These are phyloP conservation scores for Romanogobio albipinnatus DNA, from an alignment of 2,113 vertebrate genomes.

Conservation along the genomic window DNA sequence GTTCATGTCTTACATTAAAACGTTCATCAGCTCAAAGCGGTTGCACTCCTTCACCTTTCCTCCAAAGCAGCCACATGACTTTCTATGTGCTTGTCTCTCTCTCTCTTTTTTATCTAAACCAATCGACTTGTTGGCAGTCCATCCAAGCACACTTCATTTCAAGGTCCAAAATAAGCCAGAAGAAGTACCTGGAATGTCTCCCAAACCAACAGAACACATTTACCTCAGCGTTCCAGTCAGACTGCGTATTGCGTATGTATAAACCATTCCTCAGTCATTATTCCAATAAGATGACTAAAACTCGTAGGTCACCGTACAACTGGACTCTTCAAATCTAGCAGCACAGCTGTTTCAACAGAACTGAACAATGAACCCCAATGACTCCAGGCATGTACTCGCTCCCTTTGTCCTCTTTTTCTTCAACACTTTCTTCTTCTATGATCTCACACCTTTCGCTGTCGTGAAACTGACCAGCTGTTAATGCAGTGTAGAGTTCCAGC, in stretches of 20 bases:
- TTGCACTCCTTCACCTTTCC: not conserved
- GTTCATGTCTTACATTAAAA: not conserved
- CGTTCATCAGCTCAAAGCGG: not conserved
- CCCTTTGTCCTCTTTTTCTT: constrained; percentile 5
- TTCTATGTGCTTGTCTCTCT: not conserved
- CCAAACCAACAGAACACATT: constrained; percentile 36
- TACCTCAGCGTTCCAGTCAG: not conserved
- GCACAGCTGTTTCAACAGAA: constrained; percentile 55
- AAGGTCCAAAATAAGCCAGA: constrained; percentile 8
- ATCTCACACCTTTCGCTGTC: not conserved
- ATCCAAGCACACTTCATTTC: not conserved
- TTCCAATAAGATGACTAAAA: not conserved
- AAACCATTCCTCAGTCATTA: not conserved
- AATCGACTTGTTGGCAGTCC: not conserved
- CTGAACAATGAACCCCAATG: constrained; percentile 39
- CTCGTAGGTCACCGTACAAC: not conserved
- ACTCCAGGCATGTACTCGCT: constrained; percentile 14
- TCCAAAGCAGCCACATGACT: not conserved
- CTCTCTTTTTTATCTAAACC: not conserved
- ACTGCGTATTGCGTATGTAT: constrained; percentile 1
- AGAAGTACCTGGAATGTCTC: constrained; percentile 27
- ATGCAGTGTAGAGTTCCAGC: not conserved
- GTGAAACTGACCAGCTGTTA: constrained; percentile 5
- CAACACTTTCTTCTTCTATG: not conserved
- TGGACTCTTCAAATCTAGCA: not conserved